phyloP scores from a whole-genome alignment of 2,888 invertebrate species.

The Chalcosyrphus nemorum region DNA sequence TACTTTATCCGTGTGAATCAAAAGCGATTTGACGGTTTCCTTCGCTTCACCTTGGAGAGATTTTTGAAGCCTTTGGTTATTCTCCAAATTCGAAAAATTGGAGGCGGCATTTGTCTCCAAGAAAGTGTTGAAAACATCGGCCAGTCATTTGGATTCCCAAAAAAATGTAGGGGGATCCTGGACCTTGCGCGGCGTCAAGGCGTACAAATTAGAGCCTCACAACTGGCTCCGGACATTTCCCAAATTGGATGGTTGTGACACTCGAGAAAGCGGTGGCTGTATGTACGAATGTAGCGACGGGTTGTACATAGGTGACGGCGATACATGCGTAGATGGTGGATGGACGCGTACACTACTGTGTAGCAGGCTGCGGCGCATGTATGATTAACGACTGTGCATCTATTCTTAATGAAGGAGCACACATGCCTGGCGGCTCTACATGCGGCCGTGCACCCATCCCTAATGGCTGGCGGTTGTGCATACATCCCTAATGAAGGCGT shows the following conservation, averaged over 20 bases:
- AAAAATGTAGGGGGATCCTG: constrained; percentile 58
- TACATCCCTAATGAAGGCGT: too few relatives aligned
- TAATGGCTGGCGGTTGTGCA: not conserved
- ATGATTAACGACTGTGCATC: not conserved
- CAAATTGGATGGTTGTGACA: too few relatives aligned
- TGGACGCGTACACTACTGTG: too few relatives aligned
- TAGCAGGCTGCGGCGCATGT: too few relatives aligned
- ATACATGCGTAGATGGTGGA: too few relatives aligned
- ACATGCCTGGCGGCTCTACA: not conserved
- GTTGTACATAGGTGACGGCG: too few relatives aligned
- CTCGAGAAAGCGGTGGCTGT: too few relatives aligned
- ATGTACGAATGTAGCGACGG: not conserved
- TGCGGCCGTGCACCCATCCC: not conserved
- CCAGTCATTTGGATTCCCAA: constrained; percentile 44
- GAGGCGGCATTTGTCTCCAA: constrained; percentile 44
- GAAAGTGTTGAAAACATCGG: constrained; percentile 65
- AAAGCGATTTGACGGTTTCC: too few relatives aligned
- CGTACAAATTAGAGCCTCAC: constrained; percentile 46
- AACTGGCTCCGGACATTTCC: too few relatives aligned
- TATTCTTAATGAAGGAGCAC: not conserved
- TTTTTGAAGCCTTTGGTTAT: constrained; percentile 42
- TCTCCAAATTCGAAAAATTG: constrained; percentile 52
- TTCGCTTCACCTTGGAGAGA: constrained; percentile 42
- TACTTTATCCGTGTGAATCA: constrained; percentile 40
- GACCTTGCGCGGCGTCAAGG: too few relatives aligned